Evolutionary conservation across 2,888 invertebrate species (phyloP), one percentile per base, ranked within the genome.

Genomic region (Poecilus cupreus): DNA sequence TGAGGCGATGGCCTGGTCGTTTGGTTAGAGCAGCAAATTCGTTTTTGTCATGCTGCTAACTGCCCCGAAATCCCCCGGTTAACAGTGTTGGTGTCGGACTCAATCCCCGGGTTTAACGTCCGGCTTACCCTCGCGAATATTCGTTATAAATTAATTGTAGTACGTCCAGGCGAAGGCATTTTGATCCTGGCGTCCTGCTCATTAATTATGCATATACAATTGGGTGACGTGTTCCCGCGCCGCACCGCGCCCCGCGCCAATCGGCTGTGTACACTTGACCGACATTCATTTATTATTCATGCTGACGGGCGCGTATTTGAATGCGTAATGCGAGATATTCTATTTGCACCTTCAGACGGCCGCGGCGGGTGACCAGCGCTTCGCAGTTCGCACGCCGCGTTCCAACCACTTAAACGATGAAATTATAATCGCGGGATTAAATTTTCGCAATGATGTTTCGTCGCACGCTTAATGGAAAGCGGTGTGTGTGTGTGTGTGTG

Each of bases 61-160:
- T 32, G 32, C 6, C 32, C 0, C 32, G 6, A 32, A 32, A 32
- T 32, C 32, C 32, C 4, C 32, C 32, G 32, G 32, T 32, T 32
- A 32, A 32, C 32, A 8, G 32, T 8, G 32, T 5, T 32, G 32
- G 32, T 32, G 32, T 5, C 32, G 32, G 32, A 32, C 32, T 32
- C 32, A 32, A 32, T 32, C 54, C 22, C 26, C 26, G 37, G 64
- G 8, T 68, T 68, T 68, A 37, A 51, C 51, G 64, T 16, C 37
- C 37, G 37, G 64, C 18, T 68, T 68, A 37, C 16, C 1, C 32
- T 16, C 64, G 13, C 26, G 49, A 74, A 49, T 20, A 74, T 74
- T 74, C 74, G 74, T 74, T 74, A 74, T 74, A 74, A 74, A 74
- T 74, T 74, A 74, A 74, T 74, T 74, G 74, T 32, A 64, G 32